phyloP scores from a whole-genome alignment of 2,797 vertebrate species.

The Sebastes diaconus region DNA sequence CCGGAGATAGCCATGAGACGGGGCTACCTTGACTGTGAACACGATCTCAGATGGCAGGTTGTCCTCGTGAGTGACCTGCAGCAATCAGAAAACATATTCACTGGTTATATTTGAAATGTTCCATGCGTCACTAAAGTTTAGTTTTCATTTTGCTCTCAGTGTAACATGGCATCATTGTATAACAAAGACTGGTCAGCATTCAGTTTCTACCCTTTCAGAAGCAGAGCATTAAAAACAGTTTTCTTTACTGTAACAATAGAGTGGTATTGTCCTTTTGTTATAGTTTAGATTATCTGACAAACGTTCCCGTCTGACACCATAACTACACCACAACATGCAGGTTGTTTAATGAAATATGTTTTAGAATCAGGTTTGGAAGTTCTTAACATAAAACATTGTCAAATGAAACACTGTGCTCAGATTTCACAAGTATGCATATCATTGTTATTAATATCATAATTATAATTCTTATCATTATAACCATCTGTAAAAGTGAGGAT shows the following conservation, averaged over 20 bases:
- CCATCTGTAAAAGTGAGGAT: background rate
- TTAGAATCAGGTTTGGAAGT: background rate
- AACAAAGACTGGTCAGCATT: constrained; percentile 18
- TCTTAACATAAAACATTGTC: background rate
- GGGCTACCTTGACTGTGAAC: constrained; percentile 83
- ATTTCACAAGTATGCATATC: background rate
- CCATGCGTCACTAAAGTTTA: constrained; percentile 29
- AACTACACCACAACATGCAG: background rate
- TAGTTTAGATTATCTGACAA: background rate
- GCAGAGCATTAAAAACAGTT: background rate
- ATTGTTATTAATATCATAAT: background rate
- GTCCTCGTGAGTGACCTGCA: constrained; percentile 88
- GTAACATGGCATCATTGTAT: constrained; percentile 29
- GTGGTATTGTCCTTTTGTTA: background rate
- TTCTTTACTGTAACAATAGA: background rate
- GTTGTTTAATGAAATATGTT: background rate
- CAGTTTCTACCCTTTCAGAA: background rate
- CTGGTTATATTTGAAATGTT: constrained; percentile 51
- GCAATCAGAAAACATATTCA: constrained; percentile 52
- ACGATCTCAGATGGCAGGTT: constrained; percentile 87
- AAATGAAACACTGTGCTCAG: background rate
- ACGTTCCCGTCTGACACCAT: background rate
- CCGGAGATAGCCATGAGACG: constrained; percentile 84
- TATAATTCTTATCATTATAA: background rate
- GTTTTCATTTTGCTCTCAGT: constrained; percentile 22